Evolutionary conservation across 2,797 vertebrate species (phyloP), one percentile per base, ranked within the genome.

Genomic region (Anas flavirostris): DNA sequence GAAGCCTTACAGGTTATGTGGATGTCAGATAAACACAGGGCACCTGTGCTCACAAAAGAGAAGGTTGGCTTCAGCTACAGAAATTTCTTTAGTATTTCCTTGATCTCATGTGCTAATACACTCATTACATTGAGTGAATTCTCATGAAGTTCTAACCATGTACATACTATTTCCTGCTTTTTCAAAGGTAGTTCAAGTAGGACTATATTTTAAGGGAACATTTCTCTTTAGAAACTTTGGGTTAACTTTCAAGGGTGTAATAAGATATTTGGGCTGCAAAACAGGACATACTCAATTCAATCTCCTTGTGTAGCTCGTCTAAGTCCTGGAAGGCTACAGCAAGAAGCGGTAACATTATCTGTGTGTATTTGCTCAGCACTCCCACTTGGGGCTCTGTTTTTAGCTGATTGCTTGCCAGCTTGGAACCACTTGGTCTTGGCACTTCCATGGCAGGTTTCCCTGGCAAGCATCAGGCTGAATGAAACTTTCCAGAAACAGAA

Each of bases 401-500:
- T 43, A 48, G 18, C 43, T 25, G 33, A 25, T 52, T 28, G 12
- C 0, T 0, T 84, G 55, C 84, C 78, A 82, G 17, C 29, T 67
- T 94, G 73, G 69, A 85, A 74, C 53, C 53, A 14, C 52, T 80
- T 44, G 43, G 29, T 23, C 56, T 48, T 67, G 82, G 48, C 16
- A 5, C 35, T 80, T 78, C 33, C 41, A 31, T 50, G 43, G 41
- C 43, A 25, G 16, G 16, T 67, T 85, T 93, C 75, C 43, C 44
- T 55, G 76, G 64, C 33, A 17, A 80, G n/a, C 43, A 69, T 90
- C 80, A 64, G 19, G 35, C 33, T 50, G 48, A 74, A 68, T 18
- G 39, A 94, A 84, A 58, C 63, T 80, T 92, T 84, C 91, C 88
- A 93, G 86, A 91, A 76, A 39, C 33, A 86, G 31, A 7, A 78